Base-by-base conservation (phyloP, 2,113 vertebrate genomes). In the Copsychus sechellarum region DNA sequence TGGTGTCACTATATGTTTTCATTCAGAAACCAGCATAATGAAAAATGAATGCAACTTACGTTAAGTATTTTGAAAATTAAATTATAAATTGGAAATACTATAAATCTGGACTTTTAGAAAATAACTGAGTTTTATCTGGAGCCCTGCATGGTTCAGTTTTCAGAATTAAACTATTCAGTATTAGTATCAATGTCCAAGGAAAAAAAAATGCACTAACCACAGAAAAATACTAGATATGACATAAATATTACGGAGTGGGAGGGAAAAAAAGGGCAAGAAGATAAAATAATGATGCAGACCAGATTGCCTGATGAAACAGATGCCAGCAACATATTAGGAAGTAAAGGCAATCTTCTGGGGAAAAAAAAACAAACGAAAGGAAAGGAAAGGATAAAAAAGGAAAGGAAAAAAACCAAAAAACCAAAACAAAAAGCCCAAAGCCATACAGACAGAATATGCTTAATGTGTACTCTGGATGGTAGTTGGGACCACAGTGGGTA, bases 261-360 rank as follows among this genome's bases (percentile, higher is more conserved):
- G n/a, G 15, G 22, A 83, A 36, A 24, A 40, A 34, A 16, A 19
- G 6, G 6, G 5, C 38, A n/a, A 54, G 54, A 83, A 87, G 78
- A 94, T 79, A 94, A 93, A 95, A 70, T 18, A 90, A 64, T 92
- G 88, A 88, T 92, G 88, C 43, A 92, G 56, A 93, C 71, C 94
- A 94, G 82, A 92, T 92, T 96, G 86, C 64, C 72, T 73, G 47
- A 42, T 58, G 77, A 90, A 94, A 96, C 71, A 95, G 76, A 94
- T 90, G 88, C 50, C 70, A 83, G 86, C 45, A 94, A 81, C 88
- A 51, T 87, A 81, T 77, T 73, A 90, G 79, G 67, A 93, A 90
- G 62, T 57, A 54, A 88, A 81, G 56, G 47, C 45, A 88, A 61
- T 92, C 2, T 2, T 90, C 26, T 31, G 45, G 8, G 25, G 50